Evolutionary conservation across 1,140 invertebrate species (phyloP).

Genomic region (Muscidifurax raptorellus): DNA sequence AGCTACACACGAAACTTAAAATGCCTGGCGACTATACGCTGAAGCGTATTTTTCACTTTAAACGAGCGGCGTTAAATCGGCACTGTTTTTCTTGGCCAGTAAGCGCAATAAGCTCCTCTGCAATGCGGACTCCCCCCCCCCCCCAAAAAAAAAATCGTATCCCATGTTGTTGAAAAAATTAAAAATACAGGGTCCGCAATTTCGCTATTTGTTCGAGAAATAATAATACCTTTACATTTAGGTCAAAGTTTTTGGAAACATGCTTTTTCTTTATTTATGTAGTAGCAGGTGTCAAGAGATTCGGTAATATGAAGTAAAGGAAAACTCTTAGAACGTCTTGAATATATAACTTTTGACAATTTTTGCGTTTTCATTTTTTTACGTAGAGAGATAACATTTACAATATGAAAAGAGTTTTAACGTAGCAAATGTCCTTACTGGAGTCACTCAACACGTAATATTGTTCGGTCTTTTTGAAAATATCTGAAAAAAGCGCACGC

Average conservation of each 20-base stretch:
- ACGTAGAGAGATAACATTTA: not conserved
- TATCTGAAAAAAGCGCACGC: not conserved
- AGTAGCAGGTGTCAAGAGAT: not conserved
- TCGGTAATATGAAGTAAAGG: not conserved
- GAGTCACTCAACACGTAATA: not conserved
- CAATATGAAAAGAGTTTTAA: not conserved
- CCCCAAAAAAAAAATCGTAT: no score
- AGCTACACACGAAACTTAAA: no score
- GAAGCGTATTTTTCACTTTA: no score
- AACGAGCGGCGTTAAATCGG: no score
- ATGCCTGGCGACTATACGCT: no score
- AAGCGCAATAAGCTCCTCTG: no score
- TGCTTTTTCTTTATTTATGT: not conserved
- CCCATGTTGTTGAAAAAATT: not conserved
- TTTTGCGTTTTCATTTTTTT: not conserved
- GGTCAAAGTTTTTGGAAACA: not conserved
- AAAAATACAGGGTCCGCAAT: no score
- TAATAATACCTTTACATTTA: not conserved
- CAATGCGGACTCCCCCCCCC: no score
- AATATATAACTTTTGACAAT: conserved; percentile 8
- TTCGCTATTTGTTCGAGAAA: not conserved
- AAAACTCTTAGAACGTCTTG: not conserved
- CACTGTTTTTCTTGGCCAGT: no score
- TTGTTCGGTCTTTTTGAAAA: not conserved
- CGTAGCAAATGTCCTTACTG: not conserved